Evolutionary conservation across 2,888 invertebrate species (phyloP).

Genomic region (Acronicta aceris): DNA sequence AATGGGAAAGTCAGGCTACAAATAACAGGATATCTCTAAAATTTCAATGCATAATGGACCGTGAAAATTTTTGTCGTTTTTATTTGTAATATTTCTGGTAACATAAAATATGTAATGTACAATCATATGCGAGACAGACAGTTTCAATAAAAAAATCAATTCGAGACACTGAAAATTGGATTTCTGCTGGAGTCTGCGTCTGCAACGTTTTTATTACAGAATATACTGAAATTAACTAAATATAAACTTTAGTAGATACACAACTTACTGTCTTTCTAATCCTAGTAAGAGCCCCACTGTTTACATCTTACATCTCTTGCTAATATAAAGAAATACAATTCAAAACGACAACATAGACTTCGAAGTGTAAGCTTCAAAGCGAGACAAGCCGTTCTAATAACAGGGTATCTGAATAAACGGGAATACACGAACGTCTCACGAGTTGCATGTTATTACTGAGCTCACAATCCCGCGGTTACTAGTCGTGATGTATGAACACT

Average conservation of each 20-base stretch:
- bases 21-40: constrained; percentile 37
- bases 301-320: background rate
- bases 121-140: constrained; percentile 32
- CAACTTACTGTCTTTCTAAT: background rate
- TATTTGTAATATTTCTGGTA: no score
- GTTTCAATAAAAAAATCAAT: constrained; percentile 42
- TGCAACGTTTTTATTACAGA: constrained; percentile 29
- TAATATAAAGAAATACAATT: background rate
- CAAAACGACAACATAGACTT: constrained; percentile 10
- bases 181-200: constrained; percentile 36
- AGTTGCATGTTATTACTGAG: constrained; percentile 64
- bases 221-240: constrained; percentile 16
- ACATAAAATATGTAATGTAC: no score
- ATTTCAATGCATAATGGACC: constrained; percentile 46
- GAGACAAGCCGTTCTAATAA: constrained; percentile 53
- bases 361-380: constrained; percentile 41
- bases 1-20: constrained; percentile 36
- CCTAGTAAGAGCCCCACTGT: background rate
- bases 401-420: constrained; percentile 57
- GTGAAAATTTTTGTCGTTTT: constrained; percentile 12
- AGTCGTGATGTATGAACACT: constrained; percentile 61
- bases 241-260: background rate
- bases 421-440: constrained; percentile 53
- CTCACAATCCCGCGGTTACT: constrained; percentile 60
- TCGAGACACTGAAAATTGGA: constrained; percentile 38